Evolutionary conservation across 2,113 vertebrate genomes (phyloP).

Genomic region (Oryzias woworae): DNA sequence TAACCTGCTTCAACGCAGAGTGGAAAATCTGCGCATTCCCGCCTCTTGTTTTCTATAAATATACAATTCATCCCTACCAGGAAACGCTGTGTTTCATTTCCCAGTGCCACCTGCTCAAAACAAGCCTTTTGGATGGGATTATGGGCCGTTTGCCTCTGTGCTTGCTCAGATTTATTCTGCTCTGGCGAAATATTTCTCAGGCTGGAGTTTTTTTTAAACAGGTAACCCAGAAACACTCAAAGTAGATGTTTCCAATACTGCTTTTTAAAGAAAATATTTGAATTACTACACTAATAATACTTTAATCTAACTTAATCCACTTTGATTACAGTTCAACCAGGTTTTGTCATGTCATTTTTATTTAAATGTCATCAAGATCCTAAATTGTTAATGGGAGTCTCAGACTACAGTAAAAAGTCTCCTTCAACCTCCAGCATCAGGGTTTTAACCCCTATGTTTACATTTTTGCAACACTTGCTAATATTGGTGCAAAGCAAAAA

Average conservation of each 20-base stretch:
- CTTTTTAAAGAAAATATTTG: no score
- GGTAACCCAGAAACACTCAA: conserved; percentile 12
- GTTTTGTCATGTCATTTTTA: no score
- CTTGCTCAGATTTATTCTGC: conserved; percentile 39
- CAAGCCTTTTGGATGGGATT: conserved; percentile 28
- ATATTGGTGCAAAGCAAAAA: no score
- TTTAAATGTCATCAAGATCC: no score
- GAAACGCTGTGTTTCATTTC: conserved; percentile 41
- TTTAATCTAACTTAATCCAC: no score
- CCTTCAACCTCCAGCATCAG: no score
- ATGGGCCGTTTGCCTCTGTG: conserved; percentile 27
- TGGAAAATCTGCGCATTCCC: conserved; percentile 25
- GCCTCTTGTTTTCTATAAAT: conserved; percentile 23
- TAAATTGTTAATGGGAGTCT: no score
- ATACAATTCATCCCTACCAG: conserved; percentile 44
- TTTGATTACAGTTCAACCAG: no score
- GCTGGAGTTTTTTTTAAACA: conserved; percentile 38
- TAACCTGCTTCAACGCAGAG: conserved; percentile 22
- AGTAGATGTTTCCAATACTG: neutral
- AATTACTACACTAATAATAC: no score
- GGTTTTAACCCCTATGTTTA: no score
- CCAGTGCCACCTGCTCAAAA: conserved; percentile 27
- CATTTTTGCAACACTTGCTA: no score
- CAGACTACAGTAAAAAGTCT: no score
- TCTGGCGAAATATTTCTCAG: conserved; percentile 50